These are phyloP conservation scores for Dromococcyx pavoninus DNA, from an alignment of 2,797 vertebrate species.

Conservation along the genomic window DNA sequence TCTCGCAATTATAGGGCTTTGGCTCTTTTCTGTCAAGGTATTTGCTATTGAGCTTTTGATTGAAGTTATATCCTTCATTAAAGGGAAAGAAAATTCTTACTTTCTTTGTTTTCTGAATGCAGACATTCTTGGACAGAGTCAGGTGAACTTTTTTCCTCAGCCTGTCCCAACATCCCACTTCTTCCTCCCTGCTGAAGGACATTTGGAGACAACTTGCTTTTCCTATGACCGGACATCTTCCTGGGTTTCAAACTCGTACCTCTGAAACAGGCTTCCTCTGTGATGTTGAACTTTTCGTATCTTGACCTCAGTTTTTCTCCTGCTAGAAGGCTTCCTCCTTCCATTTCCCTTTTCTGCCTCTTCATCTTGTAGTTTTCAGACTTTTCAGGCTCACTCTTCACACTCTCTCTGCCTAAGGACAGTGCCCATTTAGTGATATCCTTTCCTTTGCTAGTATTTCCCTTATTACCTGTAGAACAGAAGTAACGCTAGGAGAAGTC, in stretches of 20 bases:
- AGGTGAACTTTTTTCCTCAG: not conserved
- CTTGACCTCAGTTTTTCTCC: not conserved
- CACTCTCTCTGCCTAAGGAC: rapidly evolving
- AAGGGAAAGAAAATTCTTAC: not conserved
- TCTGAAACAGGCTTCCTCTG: not conserved
- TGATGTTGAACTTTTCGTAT: not conserved
- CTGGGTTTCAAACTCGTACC: not conserved
- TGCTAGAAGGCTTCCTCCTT: not conserved
- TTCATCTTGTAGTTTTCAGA: not conserved
- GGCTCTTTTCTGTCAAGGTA: not conserved
- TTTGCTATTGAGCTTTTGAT: not conserved
- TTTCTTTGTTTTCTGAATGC: not conserved
- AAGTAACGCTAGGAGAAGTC: not conserved
- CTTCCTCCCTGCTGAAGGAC: not conserved
- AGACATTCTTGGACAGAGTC: not conserved
- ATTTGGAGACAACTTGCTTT: rapidly evolving
- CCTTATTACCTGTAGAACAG: not conserved
- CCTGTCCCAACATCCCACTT: not conserved
- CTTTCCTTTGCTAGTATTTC: not conserved
- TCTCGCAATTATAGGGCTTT: not conserved
- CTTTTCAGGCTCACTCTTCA: not conserved
- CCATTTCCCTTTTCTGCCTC: not conserved
- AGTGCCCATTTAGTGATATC: not conserved
- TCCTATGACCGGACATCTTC: not conserved
- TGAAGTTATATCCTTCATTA: not conserved